A percentile compares a stretch with the other conserved stretches of the same genome.
Conservation (phyloP, 2,797 vertebrate species). For the Pangasius krempfi region DNA sequence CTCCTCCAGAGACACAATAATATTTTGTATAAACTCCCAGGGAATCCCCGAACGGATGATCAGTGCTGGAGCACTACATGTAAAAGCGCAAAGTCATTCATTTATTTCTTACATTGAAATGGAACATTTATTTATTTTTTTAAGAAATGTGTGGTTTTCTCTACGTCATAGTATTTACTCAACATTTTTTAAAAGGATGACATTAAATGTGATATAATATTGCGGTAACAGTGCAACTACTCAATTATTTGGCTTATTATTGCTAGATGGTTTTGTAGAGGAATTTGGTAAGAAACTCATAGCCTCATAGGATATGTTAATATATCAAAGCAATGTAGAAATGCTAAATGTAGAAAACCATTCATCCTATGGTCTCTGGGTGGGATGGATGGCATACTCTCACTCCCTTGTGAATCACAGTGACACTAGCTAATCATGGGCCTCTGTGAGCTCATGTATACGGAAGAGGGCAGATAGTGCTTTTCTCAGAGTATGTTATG, state of each 20-base stretch:
- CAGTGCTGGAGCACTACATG: not conserved
- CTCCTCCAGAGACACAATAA: not conserved
- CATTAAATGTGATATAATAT: not conserved
- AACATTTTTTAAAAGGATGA: not conserved
- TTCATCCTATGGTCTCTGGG: not conserved
- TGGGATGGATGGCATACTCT: not conserved
- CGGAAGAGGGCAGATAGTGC: not conserved
- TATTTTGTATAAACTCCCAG: not conserved
- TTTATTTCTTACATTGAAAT: not conserved
- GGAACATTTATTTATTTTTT: no score
- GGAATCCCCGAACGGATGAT: not conserved
- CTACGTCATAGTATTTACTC: no score
- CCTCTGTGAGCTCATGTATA: not conserved
- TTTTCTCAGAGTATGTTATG: not conserved
- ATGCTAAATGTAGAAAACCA: no score
- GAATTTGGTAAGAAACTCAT: not conserved
- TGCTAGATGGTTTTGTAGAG: not conserved
- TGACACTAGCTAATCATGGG: not conserved
- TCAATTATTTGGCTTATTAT: not conserved
- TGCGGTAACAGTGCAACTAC: not conserved
- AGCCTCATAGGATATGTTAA: not conserved
- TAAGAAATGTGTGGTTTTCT: not conserved
- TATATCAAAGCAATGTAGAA: not conserved
- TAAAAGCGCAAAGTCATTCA: slow-evolving; percentile 13
- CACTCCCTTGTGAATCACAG: not conserved